Conservation (phyloP, 2,113 vertebrate genomes). For the Piliocolobus tephrosceles region DNA sequence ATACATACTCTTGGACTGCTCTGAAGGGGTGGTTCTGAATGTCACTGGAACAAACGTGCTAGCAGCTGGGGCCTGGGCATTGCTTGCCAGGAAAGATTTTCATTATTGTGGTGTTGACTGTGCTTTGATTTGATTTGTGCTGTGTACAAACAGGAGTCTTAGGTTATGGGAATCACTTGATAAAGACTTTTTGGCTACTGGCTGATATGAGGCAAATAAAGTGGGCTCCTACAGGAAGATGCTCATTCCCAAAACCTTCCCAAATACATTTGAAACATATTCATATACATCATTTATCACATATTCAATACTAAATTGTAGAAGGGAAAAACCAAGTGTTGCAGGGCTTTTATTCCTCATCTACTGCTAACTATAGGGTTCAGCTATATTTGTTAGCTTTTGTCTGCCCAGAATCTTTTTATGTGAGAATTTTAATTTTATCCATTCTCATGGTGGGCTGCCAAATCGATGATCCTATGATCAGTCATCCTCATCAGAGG, state of each 20-base stretch:
- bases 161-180: background rate
- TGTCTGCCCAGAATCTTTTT: background rate
- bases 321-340: background rate
- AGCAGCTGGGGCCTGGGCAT: background rate
- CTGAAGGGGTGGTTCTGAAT: background rate
- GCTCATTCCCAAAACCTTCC: background rate
- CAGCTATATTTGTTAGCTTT: background rate
- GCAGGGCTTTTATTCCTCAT: background rate
- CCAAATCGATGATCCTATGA: background rate
- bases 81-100: background rate
- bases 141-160: background rate
- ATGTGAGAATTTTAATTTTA: background rate
- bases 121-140: background rate
- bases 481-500: background rate
- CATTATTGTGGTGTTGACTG: background rate
- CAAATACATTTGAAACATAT: background rate
- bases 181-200: background rate
- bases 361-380: background rate
- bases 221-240: background rate
- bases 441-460: fast-evolving
- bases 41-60: background rate
- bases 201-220: background rate
- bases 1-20: fast-evolving
- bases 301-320: background rate
- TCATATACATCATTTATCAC: background rate